These are phyloP conservation scores for Cecropterus lyciades DNA, from an alignment of 1,140 invertebrate species.

Conservation along the genomic window DNA sequence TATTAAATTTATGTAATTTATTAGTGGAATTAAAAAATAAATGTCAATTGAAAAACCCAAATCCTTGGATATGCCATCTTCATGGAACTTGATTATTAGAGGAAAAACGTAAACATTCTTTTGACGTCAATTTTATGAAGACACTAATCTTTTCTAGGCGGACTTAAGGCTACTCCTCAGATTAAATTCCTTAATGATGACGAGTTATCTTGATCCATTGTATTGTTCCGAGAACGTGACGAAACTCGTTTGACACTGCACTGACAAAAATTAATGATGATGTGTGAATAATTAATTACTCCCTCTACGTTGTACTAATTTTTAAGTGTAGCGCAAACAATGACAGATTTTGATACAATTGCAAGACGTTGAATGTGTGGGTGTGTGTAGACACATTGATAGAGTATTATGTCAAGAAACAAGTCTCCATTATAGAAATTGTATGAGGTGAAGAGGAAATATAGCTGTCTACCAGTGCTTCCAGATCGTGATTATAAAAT, in stretches of 20 bases:
- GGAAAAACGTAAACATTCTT: slow-evolving; percentile 15
- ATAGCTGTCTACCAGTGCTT: background rate
- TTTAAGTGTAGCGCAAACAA: slow-evolving; percentile 17
- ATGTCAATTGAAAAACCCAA: background rate
- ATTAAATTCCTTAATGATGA: slow-evolving; percentile 34
- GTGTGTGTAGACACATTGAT: slow-evolving; percentile 12
- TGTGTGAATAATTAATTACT: slow-evolving; percentile 34
- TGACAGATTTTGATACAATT: slow-evolving; percentile 29
- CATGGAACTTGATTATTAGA: slow-evolving; percentile 4
- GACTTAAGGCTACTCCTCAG: slow-evolving; percentile 25
- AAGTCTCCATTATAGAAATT: background rate
- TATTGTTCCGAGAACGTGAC: slow-evolving; percentile 31
- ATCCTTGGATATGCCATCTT: background rate
- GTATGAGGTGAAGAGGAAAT: background rate
- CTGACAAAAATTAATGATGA: slow-evolving; percentile 36
- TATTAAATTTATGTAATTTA: too few species aligned
- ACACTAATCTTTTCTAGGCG: slow-evolving; percentile 17
- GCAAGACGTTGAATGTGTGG: slow-evolving; percentile 12
- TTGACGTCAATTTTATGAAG: slow-evolving; percentile 25
- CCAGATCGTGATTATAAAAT: too few species aligned
- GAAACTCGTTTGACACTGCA: slow-evolving; percentile 21
- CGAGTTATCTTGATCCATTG: slow-evolving; percentile 34
- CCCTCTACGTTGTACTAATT: slow-evolving; percentile 9
- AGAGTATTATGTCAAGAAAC: slow-evolving; percentile 7
- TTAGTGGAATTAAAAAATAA: background rate